These are phyloP conservation scores for Synergus itoensis DNA, from an alignment of 2,888 invertebrate genomes.

Conservation along the genomic window DNA sequence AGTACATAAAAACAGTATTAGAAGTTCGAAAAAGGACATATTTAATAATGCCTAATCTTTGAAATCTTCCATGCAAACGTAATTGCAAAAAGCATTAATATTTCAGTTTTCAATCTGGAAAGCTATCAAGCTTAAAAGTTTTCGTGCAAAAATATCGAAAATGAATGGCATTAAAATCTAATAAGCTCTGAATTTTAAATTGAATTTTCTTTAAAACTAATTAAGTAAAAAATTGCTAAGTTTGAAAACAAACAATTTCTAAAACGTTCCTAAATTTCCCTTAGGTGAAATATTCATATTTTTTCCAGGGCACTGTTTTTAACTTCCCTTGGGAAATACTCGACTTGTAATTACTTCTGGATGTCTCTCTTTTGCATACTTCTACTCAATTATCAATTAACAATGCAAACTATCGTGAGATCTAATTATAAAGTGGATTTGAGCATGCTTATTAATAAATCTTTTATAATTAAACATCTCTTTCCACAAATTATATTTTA, in stretches of 20 bases:
- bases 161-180: no score
- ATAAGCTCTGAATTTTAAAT: background rate
- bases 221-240: no score
- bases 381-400: background rate
- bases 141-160: background rate
- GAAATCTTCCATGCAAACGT: background rate
- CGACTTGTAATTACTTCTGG: background rate
- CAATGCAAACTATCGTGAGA: slow-evolving; percentile 9
- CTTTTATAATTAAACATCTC: background rate
- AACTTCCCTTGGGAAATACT: background rate
- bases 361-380: background rate
- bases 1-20: background rate
- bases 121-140: background rate
- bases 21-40: background rate
- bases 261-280: background rate
- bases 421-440: background rate
- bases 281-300: background rate
- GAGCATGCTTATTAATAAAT: slow-evolving; percentile 30
- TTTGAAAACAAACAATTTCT: no score
- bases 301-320: background rate
- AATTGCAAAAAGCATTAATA: background rate
- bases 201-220: background rate
- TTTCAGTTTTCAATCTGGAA: no score
- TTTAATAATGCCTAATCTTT: background rate
- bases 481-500: background rate